Evolutionary conservation across 2,113 vertebrate species (phyloP).

Genomic region (Damaliscus lunatus): DNA sequence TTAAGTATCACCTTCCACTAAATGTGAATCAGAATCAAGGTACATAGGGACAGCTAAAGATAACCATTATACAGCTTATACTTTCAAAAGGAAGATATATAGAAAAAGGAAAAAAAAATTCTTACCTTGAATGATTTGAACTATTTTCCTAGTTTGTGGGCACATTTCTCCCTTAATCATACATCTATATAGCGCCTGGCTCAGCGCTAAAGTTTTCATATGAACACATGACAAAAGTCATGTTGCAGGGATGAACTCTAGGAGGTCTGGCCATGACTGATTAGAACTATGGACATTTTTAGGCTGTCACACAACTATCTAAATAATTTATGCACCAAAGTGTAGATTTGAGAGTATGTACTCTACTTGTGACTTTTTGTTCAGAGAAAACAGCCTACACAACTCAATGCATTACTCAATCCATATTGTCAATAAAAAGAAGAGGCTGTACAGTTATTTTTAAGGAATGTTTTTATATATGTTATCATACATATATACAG

Average conservation of each 20-base stretch:
- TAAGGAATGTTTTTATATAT: background rate
- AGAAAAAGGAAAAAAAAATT: background rate
- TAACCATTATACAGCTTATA: background rate
- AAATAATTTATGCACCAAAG: background rate
- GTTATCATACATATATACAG: background rate
- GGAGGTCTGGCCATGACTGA: background rate
- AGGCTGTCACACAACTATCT: background rate
- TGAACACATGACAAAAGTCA: background rate
- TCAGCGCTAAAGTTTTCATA: background rate
- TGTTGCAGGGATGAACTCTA: background rate
- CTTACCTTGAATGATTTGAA: background rate
- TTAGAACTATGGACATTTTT: background rate
- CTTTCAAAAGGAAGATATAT: background rate
- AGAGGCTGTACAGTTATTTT: background rate
- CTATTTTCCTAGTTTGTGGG: background rate
- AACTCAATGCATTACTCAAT: background rate
- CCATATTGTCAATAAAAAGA: background rate
- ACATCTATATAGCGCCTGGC: background rate
- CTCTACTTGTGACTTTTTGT: background rate
- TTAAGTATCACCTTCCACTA: background rate
- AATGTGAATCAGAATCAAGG: background rate
- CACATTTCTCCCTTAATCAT: background rate
- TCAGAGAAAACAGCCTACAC: background rate
- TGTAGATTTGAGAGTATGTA: background rate
- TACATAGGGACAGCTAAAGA: background rate